phyloP scores from a whole-genome alignment of 2,888 invertebrate species.

The Laspeyria flexula region DNA sequence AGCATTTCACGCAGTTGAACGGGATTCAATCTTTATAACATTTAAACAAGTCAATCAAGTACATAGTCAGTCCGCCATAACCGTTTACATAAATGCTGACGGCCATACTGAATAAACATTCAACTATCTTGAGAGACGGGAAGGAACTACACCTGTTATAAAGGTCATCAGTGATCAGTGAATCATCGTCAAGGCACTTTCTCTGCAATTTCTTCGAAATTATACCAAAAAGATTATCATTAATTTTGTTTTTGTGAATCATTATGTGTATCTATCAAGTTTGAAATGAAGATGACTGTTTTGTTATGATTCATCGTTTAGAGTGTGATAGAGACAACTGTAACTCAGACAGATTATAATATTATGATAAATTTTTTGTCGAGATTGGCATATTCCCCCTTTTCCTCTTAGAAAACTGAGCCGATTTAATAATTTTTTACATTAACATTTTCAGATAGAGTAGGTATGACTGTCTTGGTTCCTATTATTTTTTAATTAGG shows the following conservation, averaged over 20 bases:
- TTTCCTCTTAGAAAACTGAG: too few species aligned
- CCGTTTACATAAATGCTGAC: constrained; percentile 1
- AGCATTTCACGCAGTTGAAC: not conserved
- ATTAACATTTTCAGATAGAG: too few species aligned
- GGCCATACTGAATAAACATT: not conserved
- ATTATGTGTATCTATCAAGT: constrained; percentile 2
- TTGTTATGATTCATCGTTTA: not conserved
- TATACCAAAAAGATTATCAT: constrained; percentile 9
- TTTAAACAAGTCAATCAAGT: not conserved
- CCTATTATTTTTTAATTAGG: too few species aligned
- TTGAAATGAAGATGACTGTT: not conserved
- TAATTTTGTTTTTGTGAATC: constrained; percentile 28
- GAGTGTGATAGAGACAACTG: too few species aligned
- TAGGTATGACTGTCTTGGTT: too few species aligned
- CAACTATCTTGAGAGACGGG: constrained; percentile 16
- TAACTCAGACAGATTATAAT: too few species aligned
- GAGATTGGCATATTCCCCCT: too few species aligned
- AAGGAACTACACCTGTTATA: constrained; percentile 41
- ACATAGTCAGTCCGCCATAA: not conserved
- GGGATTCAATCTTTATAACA: not conserved
- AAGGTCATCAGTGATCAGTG: constrained; percentile 31
- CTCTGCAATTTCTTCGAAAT: constrained; percentile 26
- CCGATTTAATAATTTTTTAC: too few species aligned
- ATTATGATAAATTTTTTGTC: too few species aligned
- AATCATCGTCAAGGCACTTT: constrained; percentile 35